Percentiles rank a stretch among this genome's conserved stretches.
These are phyloP conservation scores for Picathartes gymnocephalus DNA, from an alignment of 2,113 vertebrate genomes.

Conservation along the genomic window DNA sequence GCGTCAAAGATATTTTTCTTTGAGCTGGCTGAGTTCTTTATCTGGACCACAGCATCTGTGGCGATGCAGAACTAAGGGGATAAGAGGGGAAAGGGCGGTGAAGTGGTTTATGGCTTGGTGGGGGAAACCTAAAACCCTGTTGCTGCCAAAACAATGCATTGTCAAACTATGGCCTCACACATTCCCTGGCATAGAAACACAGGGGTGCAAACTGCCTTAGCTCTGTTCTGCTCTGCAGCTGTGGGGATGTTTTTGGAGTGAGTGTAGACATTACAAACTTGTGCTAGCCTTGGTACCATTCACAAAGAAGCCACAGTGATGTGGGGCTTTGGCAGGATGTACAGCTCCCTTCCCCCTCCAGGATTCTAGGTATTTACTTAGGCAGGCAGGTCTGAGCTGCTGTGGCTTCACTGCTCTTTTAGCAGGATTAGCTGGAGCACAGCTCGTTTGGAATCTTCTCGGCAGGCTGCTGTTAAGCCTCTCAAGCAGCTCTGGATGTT, in stretches of 20 bases:
- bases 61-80: not conserved
- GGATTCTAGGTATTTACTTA: constrained; percentile 17
- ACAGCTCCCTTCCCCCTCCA: not conserved
- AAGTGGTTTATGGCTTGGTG: not conserved
- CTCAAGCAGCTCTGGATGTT: constrained; percentile 14
- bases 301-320: constrained; percentile 29
- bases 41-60: not conserved
- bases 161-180: not conserved
- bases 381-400: constrained; percentile 20
- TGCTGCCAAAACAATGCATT: not conserved
- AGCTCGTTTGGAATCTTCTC: constrained; percentile 19
- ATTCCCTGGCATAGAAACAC: not conserved
- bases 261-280: not conserved
- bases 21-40: constrained; percentile 28
- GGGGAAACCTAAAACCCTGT: not conserved
- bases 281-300: not conserved
- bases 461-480: constrained; percentile 13
- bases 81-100: not conserved
- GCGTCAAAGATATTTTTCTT: not conserved
- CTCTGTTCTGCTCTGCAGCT: not conserved
- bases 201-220: not conserved
- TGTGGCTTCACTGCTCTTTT: constrained; percentile 29
- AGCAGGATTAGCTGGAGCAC: constrained; percentile 32
- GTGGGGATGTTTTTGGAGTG: not conserved
- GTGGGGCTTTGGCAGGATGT: not conserved